Base-by-base conservation (phyloP, 2,888 invertebrate genomes). In the Hypercompe scribonia region DNA sequence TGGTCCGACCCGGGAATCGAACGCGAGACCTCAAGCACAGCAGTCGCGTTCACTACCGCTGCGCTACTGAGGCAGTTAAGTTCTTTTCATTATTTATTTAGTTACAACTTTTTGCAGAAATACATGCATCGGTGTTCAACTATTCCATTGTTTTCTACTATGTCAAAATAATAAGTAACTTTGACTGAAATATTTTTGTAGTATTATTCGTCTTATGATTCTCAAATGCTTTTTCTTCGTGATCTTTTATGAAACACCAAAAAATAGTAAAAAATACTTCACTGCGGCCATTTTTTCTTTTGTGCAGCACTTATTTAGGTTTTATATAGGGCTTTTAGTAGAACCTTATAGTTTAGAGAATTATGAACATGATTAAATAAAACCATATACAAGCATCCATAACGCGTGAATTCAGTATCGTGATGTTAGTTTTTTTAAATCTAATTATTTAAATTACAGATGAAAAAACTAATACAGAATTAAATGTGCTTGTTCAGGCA, bases 131-230 rank as follows among this genome's bases (percentile, higher is more conserved):
- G n/a, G n/a, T n/a, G n/a, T n/a, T n/a, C n/a, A n/a, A n/a, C n/a
- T n/a, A n/a, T n/a, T n/a, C n/a, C n/a, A n/a, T n/a, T n/a, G n/a
- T n/a, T n/a, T 68, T 70, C 67, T 65, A 70, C 65, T 65, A 67
- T 71, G 73, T 67, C 72, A 73, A 64, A 72, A 18, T 72, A 78
- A 83, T 76, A 70, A 75, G 71, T 74, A 33, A 76, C 73, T 79
- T 77, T 76, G 71, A 72, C 68, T 68, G 70, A 76, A 75, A 74
- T 66, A 72, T 70, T 77, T 76, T 68, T 42, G 42, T 15, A 46
- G 46, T 21, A 18, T 5, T 5, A 2, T 46, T 31, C 31, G 15
- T 18, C 2, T 61, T 31, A 28, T 31, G 5, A 61, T 18, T 15
- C n/a, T 13, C 10, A 61, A 61, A 31, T 28, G 15, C 4, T 61